Conservation (phyloP, 1,140 invertebrate species). For the Subanguina moxae region DNA sequence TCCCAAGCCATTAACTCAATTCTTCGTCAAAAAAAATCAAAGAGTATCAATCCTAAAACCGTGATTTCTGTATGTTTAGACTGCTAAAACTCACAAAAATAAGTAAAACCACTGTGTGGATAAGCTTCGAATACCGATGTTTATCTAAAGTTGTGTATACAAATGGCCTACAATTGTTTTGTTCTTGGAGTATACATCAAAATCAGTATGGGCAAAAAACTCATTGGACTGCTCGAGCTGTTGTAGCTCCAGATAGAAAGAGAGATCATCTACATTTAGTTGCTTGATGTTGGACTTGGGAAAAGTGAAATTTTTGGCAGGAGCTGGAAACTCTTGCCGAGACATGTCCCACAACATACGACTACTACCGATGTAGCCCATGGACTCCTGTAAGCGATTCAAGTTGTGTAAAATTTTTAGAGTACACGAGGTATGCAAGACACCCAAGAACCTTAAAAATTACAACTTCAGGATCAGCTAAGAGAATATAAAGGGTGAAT, state of each 20-base stretch:
- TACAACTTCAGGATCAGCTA: too few relatives aligned
- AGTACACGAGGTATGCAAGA: too few relatives aligned
- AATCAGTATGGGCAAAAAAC: conserved; percentile 40
- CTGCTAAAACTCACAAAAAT: not conserved
- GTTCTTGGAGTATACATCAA: conserved; percentile 26
- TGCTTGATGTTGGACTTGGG: conserved; percentile 27
- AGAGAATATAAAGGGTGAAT: too few relatives aligned
- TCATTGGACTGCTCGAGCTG: conserved; percentile 23
- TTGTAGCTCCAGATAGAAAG: conserved; percentile 38
- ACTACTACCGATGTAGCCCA: conserved; percentile 52
- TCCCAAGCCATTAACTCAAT: too few relatives aligned
- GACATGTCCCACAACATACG: conserved; percentile 40
- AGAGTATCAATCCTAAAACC: too few relatives aligned
- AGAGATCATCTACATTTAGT: conserved; percentile 24
- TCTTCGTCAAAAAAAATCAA: too few relatives aligned
- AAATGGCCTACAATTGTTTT: conserved; percentile 23
- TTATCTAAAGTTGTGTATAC: too few relatives aligned
- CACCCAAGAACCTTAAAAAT: too few relatives aligned
- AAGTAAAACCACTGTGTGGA: too few relatives aligned
- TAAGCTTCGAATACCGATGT: too few relatives aligned
- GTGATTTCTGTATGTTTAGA: not conserved
- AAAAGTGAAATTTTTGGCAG: conserved; percentile 23
- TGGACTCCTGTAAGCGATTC: conserved; percentile 35
- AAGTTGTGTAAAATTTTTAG: too few relatives aligned
- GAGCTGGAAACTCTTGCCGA: conserved; percentile 25